Conservation (phyloP, 2,113 vertebrate species). For the Reinhardtius hippoglossoides region DNA sequence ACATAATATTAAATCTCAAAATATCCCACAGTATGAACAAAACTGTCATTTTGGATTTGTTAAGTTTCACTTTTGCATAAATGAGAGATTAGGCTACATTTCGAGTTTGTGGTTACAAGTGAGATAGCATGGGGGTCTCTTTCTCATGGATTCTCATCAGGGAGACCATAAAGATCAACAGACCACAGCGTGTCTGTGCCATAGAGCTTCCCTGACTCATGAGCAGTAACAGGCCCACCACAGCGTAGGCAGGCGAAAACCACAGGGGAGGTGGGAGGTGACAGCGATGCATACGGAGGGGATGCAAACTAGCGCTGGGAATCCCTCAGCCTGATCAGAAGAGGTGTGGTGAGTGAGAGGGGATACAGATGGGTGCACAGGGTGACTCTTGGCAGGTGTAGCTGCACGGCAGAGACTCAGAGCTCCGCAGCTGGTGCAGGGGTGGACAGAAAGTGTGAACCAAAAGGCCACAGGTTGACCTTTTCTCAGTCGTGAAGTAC, state of each 20-base stretch:
- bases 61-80: conserved; percentile 68
- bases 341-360: conserved; percentile 41
- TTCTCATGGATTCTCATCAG: conserved; percentile 39
- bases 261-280: conserved; percentile 41
- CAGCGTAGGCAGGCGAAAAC: conserved; percentile 56
- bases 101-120: conserved; percentile 22
- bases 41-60: no score
- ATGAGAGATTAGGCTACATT: conserved; percentile 1
- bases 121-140: conserved; percentile 43
- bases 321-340: conserved; percentile 65
- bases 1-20: not conserved
- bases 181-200: conserved; percentile 44
- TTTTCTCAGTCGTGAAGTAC: conserved; percentile 38
- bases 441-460: conserved; percentile 60
- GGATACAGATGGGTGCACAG: conserved; percentile 32
- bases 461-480: conserved; percentile 63
- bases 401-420: conserved; percentile 7
- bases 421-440: conserved; percentile 52
- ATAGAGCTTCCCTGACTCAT: conserved; percentile 55
- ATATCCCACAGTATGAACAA: not conserved
- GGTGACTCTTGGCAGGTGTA: conserved; percentile 18
- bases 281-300: conserved; percentile 11
- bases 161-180: conserved; percentile 55
- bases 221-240: conserved; percentile 34
- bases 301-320: conserved; percentile 56